These are phyloP conservation scores for Microctonus aethiopoides DNA, from an alignment of 2,888 invertebrate genomes.

Conservation along the genomic window DNA sequence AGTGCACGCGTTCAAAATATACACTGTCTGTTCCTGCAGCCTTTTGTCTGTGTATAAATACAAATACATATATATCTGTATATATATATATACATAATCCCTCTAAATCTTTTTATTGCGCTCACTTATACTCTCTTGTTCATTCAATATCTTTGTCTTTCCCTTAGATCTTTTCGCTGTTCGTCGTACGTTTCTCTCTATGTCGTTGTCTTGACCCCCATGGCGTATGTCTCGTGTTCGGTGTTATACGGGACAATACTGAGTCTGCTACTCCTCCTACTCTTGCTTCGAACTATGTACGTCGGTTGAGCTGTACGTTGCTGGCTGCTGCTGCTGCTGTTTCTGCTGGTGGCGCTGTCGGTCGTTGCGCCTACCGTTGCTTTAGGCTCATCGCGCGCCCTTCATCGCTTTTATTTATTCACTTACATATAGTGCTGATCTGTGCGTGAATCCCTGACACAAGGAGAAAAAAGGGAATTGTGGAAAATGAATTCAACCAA, in stretches of 20 bases:
- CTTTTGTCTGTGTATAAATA: background rate
- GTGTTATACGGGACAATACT: constrained; percentile 18
- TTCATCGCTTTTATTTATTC: constrained; percentile 9
- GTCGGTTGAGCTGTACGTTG: background rate
- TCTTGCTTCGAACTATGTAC: background rate
- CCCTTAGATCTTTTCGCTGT: background rate
- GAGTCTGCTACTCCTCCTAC: constrained; percentile 21
- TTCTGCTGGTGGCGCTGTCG: background rate
- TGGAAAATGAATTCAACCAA: constrained; percentile 3
- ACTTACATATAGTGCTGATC: constrained; percentile 20
- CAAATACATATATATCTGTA: no score
- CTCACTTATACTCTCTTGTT: background rate
- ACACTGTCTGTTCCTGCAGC: background rate
- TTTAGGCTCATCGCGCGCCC: constrained; percentile 23
- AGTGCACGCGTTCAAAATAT: constrained; percentile 9
- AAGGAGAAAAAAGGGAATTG: background rate
- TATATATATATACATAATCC: background rate
- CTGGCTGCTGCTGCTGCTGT: no score
- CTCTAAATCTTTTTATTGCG: background rate
- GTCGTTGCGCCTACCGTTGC: constrained; percentile 2
- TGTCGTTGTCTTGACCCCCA: constrained; percentile 28
- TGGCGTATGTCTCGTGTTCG: constrained; percentile 19
- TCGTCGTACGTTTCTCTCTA: constrained; percentile 6
- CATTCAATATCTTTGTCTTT: background rate
- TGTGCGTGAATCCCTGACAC: background rate